Conservation (phyloP, 2,113 vertebrate species). For the Upupa epops region DNA sequence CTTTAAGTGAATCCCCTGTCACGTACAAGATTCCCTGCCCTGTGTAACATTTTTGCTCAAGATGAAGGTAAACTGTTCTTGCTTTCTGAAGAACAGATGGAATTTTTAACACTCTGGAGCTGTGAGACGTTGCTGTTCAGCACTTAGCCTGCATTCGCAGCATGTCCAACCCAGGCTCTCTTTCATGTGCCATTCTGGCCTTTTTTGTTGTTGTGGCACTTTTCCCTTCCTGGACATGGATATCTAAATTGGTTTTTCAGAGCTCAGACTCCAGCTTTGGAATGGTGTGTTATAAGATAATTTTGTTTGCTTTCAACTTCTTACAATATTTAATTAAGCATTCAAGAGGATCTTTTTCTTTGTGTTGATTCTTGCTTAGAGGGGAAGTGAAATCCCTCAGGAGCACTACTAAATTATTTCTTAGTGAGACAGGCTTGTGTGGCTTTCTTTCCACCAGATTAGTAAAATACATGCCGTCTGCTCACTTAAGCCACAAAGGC, state of each 20-base stretch:
- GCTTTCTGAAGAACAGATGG: background rate
- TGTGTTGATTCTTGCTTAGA: slow-evolving; percentile 53
- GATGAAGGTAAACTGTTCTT: background rate
- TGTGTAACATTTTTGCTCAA: fast-evolving
- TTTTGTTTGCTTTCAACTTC: slow-evolving; percentile 24
- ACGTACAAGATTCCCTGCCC: background rate
- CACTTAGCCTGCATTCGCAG: background rate
- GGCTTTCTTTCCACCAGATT: slow-evolving; percentile 58
- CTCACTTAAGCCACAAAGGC: slow-evolving; percentile 10
- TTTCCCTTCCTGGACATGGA: background rate
- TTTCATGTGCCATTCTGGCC: background rate
- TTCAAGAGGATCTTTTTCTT: slow-evolving; percentile 34
- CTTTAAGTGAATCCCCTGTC: background rate
- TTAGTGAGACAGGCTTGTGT: slow-evolving; percentile 4
- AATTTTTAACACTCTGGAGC: background rate
- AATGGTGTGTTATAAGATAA: slow-evolving; percentile 14
- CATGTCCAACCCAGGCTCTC: background rate
- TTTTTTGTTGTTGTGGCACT: background rate
- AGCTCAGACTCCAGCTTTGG: background rate
- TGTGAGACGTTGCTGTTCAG: background rate
- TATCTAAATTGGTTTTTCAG: slow-evolving; percentile 24
- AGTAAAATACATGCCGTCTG: slow-evolving; percentile 41
- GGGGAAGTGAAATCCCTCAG: background rate
- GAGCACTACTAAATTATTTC: slow-evolving; percentile 61
- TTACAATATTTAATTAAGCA: slow-evolving; percentile 62